Percentiles rank a stretch among this genome's conserved stretches.
Evolutionary conservation across 1,140 invertebrate genomes (phyloP).

Genomic region (Scaptomyza pallida): DNA sequence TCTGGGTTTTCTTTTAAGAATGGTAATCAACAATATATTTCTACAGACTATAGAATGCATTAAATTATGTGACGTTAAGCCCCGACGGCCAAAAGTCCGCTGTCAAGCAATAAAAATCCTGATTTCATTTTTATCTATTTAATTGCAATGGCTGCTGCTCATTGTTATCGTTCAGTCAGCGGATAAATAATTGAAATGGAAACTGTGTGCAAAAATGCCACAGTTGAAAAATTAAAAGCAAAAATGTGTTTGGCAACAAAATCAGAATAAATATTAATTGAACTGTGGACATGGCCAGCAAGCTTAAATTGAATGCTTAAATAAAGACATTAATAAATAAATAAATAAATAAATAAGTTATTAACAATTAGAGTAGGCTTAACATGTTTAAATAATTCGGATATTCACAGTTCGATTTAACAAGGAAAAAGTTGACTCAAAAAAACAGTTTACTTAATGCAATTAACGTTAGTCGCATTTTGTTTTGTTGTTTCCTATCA

Average conservation of each 20-base stretch:
- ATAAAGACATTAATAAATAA: slow-evolving; percentile 45
- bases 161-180: background rate
- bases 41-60: slow-evolving; percentile 29
- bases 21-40: slow-evolving; percentile 68
- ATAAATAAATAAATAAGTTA: slow-evolving; percentile 66
- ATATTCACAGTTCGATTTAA: slow-evolving; percentile 77
- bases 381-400: slow-evolving; percentile 37
- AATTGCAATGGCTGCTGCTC: background rate
- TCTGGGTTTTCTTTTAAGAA: slow-evolving; percentile 26
- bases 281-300: slow-evolving; percentile 7
- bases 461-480: background rate
- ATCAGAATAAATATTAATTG: slow-evolving; percentile 75
- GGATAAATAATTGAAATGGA: background rate
- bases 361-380: slow-evolving; percentile 68
- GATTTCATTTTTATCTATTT: slow-evolving; percentile 62
- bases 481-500: too few species aligned
- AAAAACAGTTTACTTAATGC: slow-evolving; percentile 38
- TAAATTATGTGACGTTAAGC: slow-evolving; percentile 49
- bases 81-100: slow-evolving; percentile 34
- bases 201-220: background rate
- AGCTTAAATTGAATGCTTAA: slow-evolving; percentile 38
- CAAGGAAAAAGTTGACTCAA: slow-evolving; percentile 71
- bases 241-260: slow-evolving; percentile 62
- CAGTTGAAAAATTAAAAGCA: slow-evolving; percentile 9
- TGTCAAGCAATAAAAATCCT: slow-evolving; percentile 68